Evolutionary conservation across 2,797 vertebrate species (phyloP).

Genomic region (Brotula barbata): DNA sequence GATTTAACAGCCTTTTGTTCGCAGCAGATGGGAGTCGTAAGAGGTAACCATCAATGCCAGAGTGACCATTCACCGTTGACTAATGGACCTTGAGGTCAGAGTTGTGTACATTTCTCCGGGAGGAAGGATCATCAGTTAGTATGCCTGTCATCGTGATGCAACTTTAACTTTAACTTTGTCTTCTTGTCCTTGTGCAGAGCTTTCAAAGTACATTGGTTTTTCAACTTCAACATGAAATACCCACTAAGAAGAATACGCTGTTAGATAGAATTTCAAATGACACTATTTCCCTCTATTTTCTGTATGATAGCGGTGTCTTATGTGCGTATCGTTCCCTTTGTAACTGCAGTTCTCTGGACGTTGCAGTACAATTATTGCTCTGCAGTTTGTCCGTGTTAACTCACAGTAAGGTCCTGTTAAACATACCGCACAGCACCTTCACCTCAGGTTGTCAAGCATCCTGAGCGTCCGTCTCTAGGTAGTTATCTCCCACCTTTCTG

Average conservation of each 20-base stretch:
- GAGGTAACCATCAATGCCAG: conserved; percentile 54
- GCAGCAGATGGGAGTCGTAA: conserved; percentile 38
- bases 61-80: conserved; percentile 39
- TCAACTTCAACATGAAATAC: background rate
- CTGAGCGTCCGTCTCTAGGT: conserved; percentile 19
- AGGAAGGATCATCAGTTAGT: conserved; percentile 27
- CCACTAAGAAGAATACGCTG: conserved; percentile 1
- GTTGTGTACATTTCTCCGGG: conserved; percentile 20
- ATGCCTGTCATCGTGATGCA: conserved; percentile 25
- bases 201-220: background rate
- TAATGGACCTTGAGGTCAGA: conserved; percentile 45
- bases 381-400: conserved; percentile 44
- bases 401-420: conserved; percentile 51
- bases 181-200: conserved; percentile 48
- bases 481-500: conserved; percentile 29
- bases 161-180: conserved; percentile 27
- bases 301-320: background rate
- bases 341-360: too few species aligned
- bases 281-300: background rate
- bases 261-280: background rate
- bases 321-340: background rate
- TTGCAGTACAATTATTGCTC: conserved; percentile 45
- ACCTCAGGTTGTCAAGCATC: conserved; percentile 34
- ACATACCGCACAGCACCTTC: conserved; percentile 29
- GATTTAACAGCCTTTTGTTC: conserved; percentile 46